phyloP scores from a whole-genome alignment of 2,113 vertebrate species.

The Psephotus haematonotus region DNA sequence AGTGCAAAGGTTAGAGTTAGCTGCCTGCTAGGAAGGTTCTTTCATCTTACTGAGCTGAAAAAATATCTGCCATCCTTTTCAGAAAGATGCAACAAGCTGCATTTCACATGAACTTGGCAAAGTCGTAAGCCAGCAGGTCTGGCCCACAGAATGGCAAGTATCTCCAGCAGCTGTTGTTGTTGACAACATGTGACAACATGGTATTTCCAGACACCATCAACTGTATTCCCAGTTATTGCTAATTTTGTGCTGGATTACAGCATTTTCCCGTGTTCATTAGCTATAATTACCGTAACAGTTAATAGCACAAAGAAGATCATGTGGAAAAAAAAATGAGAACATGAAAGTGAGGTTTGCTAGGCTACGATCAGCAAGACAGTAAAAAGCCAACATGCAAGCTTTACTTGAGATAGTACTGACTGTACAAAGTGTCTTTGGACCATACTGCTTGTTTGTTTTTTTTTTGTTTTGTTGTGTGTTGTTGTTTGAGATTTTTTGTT shows the following conservation, averaged over 20 bases:
- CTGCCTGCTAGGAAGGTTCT: not conserved
- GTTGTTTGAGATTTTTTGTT: not conserved
- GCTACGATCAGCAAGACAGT: not conserved
- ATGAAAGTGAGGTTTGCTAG: not conserved
- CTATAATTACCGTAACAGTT: not conserved
- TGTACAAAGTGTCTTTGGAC: not conserved
- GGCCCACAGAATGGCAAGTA: not conserved
- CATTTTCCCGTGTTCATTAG: not conserved
- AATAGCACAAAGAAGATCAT: not conserved
- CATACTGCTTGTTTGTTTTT: not conserved
- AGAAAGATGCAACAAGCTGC: not conserved
- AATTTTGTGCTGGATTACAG: not conserved
- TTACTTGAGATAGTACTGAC: not conserved
- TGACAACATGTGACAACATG: not conserved
- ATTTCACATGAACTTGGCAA: not conserved
- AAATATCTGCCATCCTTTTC: not conserved
- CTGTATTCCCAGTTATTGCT: not conserved
- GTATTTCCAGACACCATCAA: not conserved
- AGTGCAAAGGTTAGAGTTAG: not conserved
- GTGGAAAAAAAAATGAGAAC: not conserved
- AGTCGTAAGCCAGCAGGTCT: not conserved
- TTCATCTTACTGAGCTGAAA: not conserved
- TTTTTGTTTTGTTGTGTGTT: not conserved
- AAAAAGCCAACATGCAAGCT: not conserved
- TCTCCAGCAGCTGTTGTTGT: constrained; percentile 7